Base-by-base conservation (phyloP, 2,888 invertebrate species). In the Drosophila demipolita region DNA sequence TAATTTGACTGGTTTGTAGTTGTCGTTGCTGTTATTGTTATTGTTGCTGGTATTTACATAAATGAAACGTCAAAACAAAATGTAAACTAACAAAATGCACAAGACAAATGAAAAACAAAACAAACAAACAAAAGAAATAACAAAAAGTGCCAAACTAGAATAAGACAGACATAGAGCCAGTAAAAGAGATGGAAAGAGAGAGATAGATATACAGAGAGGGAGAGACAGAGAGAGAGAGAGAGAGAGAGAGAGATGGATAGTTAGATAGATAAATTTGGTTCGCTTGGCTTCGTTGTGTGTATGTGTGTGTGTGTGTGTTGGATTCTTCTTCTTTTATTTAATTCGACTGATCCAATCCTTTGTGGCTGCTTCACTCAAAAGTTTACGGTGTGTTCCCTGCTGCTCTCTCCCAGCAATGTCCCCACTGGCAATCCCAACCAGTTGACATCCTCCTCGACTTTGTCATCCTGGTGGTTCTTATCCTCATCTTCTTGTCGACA, bases 1-100 rank as follows among this genome's bases (percentile, higher is more conserved):
- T 85, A 89, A 87, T 89, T 89, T 85, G 84, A 82, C 79, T 85
- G 87, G 82, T 76, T 79, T 75, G 75, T 62, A 69, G 55, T 76
- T 79, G 64, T 78, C 67, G 76, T 78, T 80, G 73, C 67, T 70
- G 53, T 17, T 53, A 23, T 73, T 80, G 71, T 69, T 70, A 63
- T 61, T 72, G 57, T 68, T 78, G 74, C 78, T 72, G 64, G 71
- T 79, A 87, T 89, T 89, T 87, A 82, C 85, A 87, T 89, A 87
- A 87, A 86, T 77, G 74, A 79, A 80, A 87, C 77, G 80, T 79
- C 82, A 84, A 82, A 82, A 80, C 82, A 83, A 23, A 81, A 82
- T 71, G 82, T 74, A 78, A 78, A 75, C 78, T 78, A 78, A 76
- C 71, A 67, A 67, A 79, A 82, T 64, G 72, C 52, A 66, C 36